Conservation (phyloP, 2,888 invertebrate genomes). For the Drosophila rellima region DNA sequence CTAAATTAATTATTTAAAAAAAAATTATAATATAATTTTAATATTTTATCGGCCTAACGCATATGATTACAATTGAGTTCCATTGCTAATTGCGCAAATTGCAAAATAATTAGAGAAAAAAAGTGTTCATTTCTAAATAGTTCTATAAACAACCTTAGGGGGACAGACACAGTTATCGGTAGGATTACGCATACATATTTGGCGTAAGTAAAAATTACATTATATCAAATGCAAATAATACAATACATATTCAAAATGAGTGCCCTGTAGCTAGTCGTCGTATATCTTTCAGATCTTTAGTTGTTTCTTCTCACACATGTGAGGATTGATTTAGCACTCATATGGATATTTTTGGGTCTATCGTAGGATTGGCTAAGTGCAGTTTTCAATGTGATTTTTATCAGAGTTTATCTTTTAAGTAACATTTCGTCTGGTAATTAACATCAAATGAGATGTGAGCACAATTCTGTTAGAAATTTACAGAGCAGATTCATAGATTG, state of each 20-base stretch:
- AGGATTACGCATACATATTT: slow-evolving; percentile 66
- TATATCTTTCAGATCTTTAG: slow-evolving; percentile 45
- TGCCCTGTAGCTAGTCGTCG: slow-evolving; percentile 54
- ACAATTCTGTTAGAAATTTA: slow-evolving; percentile 80
- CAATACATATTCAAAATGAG: slow-evolving; percentile 44
- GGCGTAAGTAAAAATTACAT: slow-evolving; percentile 69
- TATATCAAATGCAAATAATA: slow-evolving; percentile 69
- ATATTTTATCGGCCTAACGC: slow-evolving; percentile 22
- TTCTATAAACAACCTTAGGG: slow-evolving; percentile 69
- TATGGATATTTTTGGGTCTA: slow-evolving; percentile 20
- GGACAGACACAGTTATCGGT: slow-evolving; percentile 76
- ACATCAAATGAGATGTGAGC: slow-evolving; percentile 47
- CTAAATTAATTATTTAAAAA: slow-evolving; percentile 63
- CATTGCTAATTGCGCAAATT: slow-evolving; percentile 52
- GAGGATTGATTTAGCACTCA: slow-evolving; percentile 44
- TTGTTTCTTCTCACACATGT: slow-evolving; percentile 29
- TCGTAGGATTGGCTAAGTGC: slow-evolving; percentile 23
- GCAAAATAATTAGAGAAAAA: slow-evolving; percentile 16
- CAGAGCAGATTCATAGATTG: slow-evolving; percentile 9
- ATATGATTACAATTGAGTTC: slow-evolving; percentile 45
- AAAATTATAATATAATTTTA: slow-evolving; percentile 40
- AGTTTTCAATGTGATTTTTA: slow-evolving; percentile 11
- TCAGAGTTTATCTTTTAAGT: slow-evolving; percentile 55
- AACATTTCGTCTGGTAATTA: slow-evolving; percentile 69
- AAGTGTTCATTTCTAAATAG: slow-evolving; percentile 18